These are phyloP conservation scores for Folsomia manolachei DNA, from an alignment of 2,888 invertebrate species.

Conservation along the genomic window DNA sequence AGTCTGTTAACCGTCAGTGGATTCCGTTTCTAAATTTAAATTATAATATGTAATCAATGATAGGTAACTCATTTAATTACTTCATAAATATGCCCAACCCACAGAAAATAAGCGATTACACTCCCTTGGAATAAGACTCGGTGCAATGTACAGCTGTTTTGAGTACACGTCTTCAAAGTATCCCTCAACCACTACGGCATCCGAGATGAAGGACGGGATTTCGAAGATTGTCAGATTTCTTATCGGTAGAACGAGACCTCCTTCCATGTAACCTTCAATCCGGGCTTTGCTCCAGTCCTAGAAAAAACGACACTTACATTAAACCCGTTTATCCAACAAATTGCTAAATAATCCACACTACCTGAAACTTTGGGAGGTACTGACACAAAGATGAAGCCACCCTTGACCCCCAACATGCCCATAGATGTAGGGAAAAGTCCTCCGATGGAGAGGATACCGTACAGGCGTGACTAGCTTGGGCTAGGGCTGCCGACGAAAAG, in stretches of 20 bases:
- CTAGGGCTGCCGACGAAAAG: slow-evolving; percentile 43
- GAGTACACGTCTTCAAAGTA: slow-evolving; percentile 60
- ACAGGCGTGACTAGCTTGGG: slow-evolving; percentile 52
- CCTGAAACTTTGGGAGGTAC: slow-evolving; percentile 57
- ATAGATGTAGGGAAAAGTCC: slow-evolving; percentile 61
- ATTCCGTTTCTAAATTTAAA: slow-evolving; percentile 26
- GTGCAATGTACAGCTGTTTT: slow-evolving; percentile 60
- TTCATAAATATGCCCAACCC: not conserved
- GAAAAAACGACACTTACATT: slow-evolving; percentile 51
- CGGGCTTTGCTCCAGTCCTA: slow-evolving; percentile 60
- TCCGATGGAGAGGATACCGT: slow-evolving; percentile 54
- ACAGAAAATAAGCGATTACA: slow-evolving; percentile 23
- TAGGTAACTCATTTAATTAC: not conserved
- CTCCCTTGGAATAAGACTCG: slow-evolving; percentile 61
- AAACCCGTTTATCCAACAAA: not conserved
- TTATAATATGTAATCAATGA: slow-evolving; percentile 15
- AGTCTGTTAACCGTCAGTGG: slow-evolving; percentile 31
- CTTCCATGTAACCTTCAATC: slow-evolving; percentile 60
- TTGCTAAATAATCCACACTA: slow-evolving; percentile 28
- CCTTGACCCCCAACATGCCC: slow-evolving; percentile 62
- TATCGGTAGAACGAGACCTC: slow-evolving; percentile 60
- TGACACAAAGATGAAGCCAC: slow-evolving; percentile 59
- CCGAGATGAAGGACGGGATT: slow-evolving; percentile 61
- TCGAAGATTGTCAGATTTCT: slow-evolving; percentile 59
- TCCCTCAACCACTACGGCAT: slow-evolving; percentile 62